Base-by-base conservation (phyloP, 2,113 vertebrate genomes). In the Ellobius talpinus region DNA sequence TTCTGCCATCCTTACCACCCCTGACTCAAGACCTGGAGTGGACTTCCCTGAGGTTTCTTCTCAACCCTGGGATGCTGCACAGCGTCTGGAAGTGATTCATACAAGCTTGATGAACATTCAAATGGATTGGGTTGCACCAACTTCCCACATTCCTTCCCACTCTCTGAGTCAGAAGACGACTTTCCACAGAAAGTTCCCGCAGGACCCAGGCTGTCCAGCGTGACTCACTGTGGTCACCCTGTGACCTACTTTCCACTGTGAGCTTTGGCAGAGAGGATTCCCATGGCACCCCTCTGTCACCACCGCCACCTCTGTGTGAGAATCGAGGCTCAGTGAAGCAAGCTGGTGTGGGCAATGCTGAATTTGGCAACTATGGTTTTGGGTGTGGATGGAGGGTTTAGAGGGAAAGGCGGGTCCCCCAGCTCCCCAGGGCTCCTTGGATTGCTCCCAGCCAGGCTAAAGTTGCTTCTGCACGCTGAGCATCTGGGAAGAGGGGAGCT, bases 181-280 rank as follows among this genome's bases (percentile, higher is more conserved):
- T 90, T 93, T 86, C 93, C 96, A 33, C 36, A 63, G 94, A 86
- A 91, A 78, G 61, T 68, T 91, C 96, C 63, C 47, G 8, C 78
- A 50, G 87, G 92, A 66, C 79, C 45, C 14, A 2, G 95, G 73
- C 89, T n/a, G 36, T 73, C 94, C 91, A 42, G 91, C 3, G 0
- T 96, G 97, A 97, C 95, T 95, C 97, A 98, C 82, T 65, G 82
- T 52, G 96, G 95, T 90, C 92, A 68, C 92, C 95, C 94, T 78
- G 84, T 96, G 97, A 97, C 97, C 96, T 95, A 92, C 58, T 97
- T 96, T 97, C 96, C 89, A 39, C 97, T 61, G 91, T 45, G 74
- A 93, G 74, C 23, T 89, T 70, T 93, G 96, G 94, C 95, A 4
- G 2, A 52, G 47, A 23, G 78, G 45, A 5, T 63, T 95, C 94